Evolutionary conservation across 2,797 vertebrate species (phyloP).

Genomic region (Acanthopagrus latus): DNA sequence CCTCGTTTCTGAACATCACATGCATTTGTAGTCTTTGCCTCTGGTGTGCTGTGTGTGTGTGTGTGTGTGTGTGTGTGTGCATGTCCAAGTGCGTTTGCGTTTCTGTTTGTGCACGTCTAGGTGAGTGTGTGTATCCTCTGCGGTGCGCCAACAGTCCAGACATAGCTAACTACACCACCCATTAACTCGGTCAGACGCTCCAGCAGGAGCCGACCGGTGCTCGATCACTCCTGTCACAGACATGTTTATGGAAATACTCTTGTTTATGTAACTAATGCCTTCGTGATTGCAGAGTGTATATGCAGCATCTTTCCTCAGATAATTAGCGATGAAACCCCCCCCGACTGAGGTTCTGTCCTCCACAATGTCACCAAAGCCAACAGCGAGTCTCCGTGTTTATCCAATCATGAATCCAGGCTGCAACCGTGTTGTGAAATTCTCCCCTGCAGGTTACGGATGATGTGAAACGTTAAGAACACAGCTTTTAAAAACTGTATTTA

Average conservation of each 20-base stretch:
- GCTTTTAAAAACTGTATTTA: neutral
- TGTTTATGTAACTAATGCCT: constrained; percentile 63
- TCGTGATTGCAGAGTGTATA: constrained; percentile 48
- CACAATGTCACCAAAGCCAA: constrained; percentile 32
- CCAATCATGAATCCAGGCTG: constrained; percentile 15
- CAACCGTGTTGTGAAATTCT: constrained; percentile 16
- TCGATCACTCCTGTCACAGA: constrained; percentile 70
- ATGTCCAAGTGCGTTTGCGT: constrained; percentile 19
- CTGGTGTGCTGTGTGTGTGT: constrained; percentile 47
- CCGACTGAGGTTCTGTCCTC: constrained; percentile 14
- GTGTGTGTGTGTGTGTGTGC: constrained; percentile 38
- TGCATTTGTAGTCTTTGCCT: constrained; percentile 64
- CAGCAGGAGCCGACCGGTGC: constrained; percentile 23
- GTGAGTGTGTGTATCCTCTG: constrained; percentile 39
- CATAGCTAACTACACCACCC: constrained; percentile 37
- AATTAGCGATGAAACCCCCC: constrained; percentile 41
- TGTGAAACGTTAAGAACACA: neutral
- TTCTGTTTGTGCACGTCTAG: constrained; percentile 41
- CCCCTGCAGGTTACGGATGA: neutral
- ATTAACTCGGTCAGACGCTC: constrained; percentile 60
- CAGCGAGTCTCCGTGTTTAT: constrained; percentile 35
- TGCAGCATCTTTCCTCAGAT: constrained; percentile 42
- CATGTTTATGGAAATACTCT: constrained; percentile 67
- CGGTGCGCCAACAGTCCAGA: constrained; percentile 41
- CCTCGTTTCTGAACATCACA: constrained; percentile 85